Conservation (phyloP, 2,888 invertebrate genomes). For the Eupithecia insigniata region DNA sequence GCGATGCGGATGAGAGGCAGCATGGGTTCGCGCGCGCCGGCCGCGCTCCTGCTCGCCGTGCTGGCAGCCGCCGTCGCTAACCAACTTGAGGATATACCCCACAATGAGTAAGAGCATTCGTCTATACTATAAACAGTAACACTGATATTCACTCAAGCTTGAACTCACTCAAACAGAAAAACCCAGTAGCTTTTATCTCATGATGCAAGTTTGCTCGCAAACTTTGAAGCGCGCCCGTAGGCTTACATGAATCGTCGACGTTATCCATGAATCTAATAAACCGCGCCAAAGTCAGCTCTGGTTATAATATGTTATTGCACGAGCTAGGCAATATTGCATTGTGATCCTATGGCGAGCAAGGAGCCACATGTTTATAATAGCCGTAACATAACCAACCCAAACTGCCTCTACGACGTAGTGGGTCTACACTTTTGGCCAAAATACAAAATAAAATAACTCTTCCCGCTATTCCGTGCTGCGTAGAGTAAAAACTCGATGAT, state of each 20-base stretch:
- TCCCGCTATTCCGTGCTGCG: not conserved
- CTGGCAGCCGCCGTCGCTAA: conserved; percentile 83
- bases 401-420: conserved; percentile 27
- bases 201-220: conserved; percentile 26
- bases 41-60: conserved; percentile 67
- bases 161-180: not conserved
- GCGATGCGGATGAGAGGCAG: conserved; percentile 68
- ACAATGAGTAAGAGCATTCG: conserved; percentile 90
- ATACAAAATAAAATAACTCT: not conserved
- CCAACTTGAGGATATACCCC: conserved; percentile 95
- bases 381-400: conserved; percentile 21
- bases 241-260: conserved; percentile 24
- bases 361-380: conserved; percentile 37
- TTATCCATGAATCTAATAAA: conserved; percentile 27
- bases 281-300: conserved; percentile 17
- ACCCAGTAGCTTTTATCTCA: conserved; percentile 1
- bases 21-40: conserved; percentile 67
- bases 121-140: not conserved
- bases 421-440: conserved; percentile 23
- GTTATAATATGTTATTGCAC: conserved; percentile 31
- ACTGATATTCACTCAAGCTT: not conserved
- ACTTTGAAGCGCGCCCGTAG: conserved; percentile 13
- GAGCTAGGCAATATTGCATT: conserved; percentile 36
- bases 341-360: conserved; percentile 28
- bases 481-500: too few relatives aligned